These are phyloP conservation scores for Cladorhizidae sp. DNA, from an alignment of 37 sponge, comb jelly and placozoan species.

Conservation along the genomic window DNA sequence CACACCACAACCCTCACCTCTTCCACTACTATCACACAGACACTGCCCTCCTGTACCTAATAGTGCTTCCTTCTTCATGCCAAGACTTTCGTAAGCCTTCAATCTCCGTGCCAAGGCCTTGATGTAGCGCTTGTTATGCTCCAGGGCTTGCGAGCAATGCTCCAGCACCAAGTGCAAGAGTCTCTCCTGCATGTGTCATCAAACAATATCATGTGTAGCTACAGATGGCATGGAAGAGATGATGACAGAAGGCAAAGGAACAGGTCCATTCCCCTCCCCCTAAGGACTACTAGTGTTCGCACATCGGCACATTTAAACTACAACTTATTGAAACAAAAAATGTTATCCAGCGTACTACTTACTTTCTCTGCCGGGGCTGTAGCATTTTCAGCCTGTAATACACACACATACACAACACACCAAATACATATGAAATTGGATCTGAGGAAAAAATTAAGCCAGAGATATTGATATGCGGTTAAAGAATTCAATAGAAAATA, in stretches of 20 bases:
- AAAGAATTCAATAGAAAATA: too few species aligned
- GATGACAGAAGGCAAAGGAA: too few species aligned
- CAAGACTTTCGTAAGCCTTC: slow-evolving; percentile 39
- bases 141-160: slow-evolving; percentile 40
- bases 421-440: too few species aligned
- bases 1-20: too few species aligned
- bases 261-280: too few species aligned
- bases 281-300: too few species aligned
- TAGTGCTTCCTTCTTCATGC: slow-evolving; percentile 50
- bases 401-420: too few species aligned
- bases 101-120: slow-evolving; percentile 60
- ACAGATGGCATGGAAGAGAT: too few species aligned
- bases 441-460: too few species aligned
- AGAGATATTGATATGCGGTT: neutral
- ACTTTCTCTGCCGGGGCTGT: slow-evolving; percentile 7
- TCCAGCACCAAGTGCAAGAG: slow-evolving; percentile 22
- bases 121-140: slow-evolving; percentile 50
- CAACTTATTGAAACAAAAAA: neutral
- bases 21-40: too few species aligned
- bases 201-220: neutral
- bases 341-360: slow-evolving; percentile 13
- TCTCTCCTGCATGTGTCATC: neutral
- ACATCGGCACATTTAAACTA: too few species aligned
- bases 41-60: slow-evolving; percentile 54
- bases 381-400: slow-evolving; percentile 4